Percentiles rank a stretch among this genome's conserved stretches.
These are phyloP conservation scores for Archegozetes longisetosus DNA, from an alignment of 1,140 invertebrate genomes.

Conservation along the genomic window DNA sequence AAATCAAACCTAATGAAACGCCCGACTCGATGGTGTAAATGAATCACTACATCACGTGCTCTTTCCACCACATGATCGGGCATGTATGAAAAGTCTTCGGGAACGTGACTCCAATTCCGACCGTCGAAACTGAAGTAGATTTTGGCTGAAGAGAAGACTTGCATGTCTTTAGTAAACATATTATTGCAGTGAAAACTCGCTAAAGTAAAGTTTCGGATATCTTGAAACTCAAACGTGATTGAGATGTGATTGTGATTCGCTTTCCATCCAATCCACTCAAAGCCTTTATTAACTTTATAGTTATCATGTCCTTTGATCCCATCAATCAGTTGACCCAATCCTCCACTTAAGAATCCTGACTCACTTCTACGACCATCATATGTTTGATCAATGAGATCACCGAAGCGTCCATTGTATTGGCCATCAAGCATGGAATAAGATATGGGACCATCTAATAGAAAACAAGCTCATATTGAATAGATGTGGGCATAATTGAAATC, in stretches of 20 bases:
- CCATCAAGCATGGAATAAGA: constrained; percentile 71
- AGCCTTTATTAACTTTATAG: constrained; percentile 56
- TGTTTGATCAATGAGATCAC: constrained; percentile 72
- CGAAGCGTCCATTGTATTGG: constrained; percentile 46
- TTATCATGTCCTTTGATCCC: constrained; percentile 60
- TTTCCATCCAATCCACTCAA: constrained; percentile 74
- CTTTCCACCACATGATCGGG: constrained; percentile 65
- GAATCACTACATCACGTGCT: constrained; percentile 62
- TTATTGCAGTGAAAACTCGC: constrained; percentile 64
- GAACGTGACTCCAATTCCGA: constrained; percentile 35
- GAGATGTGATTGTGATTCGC: constrained; percentile 28
- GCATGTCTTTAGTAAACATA: constrained; percentile 45
- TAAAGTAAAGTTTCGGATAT: constrained; percentile 64
- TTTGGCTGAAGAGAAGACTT: constrained; percentile 59
- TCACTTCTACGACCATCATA: constrained; percentile 71
- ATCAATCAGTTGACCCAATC: constrained; percentile 74
- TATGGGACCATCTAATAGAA: constrained; percentile 51
- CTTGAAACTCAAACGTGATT: constrained; percentile 72
- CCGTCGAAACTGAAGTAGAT: constrained; percentile 65
- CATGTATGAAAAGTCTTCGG: constrained; percentile 36
- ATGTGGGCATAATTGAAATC: not conserved
- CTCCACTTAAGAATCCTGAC: constrained; percentile 46
- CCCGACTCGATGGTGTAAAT: constrained; percentile 62
- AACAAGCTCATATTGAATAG: not conserved
- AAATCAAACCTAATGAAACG: constrained; percentile 64